Evolutionary conservation across 2,113 vertebrate genomes (phyloP).

Genomic region (Cacatua alba): DNA sequence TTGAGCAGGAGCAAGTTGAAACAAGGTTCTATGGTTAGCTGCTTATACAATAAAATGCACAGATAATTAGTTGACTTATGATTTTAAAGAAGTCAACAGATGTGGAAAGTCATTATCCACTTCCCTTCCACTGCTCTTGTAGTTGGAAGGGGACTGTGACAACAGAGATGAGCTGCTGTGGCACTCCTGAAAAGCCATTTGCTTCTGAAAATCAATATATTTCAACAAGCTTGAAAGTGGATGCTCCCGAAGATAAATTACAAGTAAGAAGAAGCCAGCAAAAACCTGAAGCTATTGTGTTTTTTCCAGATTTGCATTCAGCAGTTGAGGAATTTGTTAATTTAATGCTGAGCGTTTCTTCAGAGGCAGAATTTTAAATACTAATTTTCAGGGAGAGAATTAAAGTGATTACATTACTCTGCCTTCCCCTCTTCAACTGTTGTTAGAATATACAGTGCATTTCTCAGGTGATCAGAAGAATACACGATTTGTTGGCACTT

Average conservation of each 20-base stretch:
- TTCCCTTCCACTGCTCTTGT: not conserved
- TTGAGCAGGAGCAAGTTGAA: not conserved
- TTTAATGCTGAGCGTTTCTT: not conserved
- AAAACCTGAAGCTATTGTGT: not conserved
- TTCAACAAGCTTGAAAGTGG: not conserved
- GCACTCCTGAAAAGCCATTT: not conserved
- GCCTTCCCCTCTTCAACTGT: not conserved
- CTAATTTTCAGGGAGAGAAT: not conserved
- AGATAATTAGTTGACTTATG: not conserved
- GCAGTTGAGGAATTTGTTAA: not conserved
- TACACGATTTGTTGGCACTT: not conserved
- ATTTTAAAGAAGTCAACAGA: not conserved
- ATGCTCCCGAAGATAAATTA: not conserved
- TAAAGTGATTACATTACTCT: not conserved
- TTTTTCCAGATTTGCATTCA: not conserved
- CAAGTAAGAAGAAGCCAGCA: not conserved
- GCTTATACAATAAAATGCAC: not conserved
- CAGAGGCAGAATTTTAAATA: not conserved
- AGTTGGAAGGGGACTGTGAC: not conserved
- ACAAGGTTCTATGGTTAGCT: not conserved
- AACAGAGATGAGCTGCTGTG: not conserved
- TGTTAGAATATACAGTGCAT: not conserved
- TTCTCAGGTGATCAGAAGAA: not conserved
- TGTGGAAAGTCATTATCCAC: not conserved
- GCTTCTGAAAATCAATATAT: slow-evolving; percentile 7